Percentiles rank a stretch among this genome's conserved stretches.
Conservation (phyloP, 2,888 invertebrate genomes). For the Bibio marci region DNA sequence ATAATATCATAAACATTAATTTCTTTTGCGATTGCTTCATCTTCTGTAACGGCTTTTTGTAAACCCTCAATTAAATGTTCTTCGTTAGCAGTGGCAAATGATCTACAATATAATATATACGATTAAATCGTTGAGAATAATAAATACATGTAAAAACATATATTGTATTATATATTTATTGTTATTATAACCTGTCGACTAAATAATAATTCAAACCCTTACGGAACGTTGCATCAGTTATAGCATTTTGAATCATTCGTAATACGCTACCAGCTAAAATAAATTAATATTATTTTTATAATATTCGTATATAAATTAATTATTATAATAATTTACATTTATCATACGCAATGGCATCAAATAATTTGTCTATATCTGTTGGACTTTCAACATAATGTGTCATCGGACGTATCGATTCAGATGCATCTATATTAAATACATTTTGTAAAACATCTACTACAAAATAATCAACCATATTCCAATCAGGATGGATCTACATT, state of each 20-base stretch:
- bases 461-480: constrained; percentile 61
- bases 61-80: constrained; percentile 19
- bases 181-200: constrained; percentile 24
- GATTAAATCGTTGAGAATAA: too few relatives aligned
- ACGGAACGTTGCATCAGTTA: constrained; percentile 34
- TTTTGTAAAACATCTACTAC: constrained; percentile 55
- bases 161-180: too few relatives aligned
- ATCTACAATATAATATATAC: constrained; percentile 16
- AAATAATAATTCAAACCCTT: constrained; percentile 33
- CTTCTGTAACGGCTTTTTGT: constrained; percentile 17
- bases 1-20: constrained; percentile 30
- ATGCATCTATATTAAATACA: constrained; percentile 54
- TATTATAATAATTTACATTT: constrained; percentile 61
- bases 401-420: constrained; percentile 61
- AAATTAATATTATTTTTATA: too few relatives aligned
- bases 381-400: constrained; percentile 68
- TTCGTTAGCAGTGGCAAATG: constrained; percentile 23
- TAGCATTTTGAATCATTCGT: constrained; percentile 38
- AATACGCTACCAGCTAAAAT: constrained; percentile 35
- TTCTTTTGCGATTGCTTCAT: constrained; percentile 5
- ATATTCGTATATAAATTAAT: constrained; percentile 28
- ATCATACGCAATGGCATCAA: constrained; percentile 72
- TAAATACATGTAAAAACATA: constrained; percentile 36
- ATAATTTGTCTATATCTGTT: constrained; percentile 63
- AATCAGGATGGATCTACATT: constrained; percentile 36